Evolutionary conservation across 2,888 invertebrate genomes (phyloP).

Genomic region (Laspeyria flexula): DNA sequence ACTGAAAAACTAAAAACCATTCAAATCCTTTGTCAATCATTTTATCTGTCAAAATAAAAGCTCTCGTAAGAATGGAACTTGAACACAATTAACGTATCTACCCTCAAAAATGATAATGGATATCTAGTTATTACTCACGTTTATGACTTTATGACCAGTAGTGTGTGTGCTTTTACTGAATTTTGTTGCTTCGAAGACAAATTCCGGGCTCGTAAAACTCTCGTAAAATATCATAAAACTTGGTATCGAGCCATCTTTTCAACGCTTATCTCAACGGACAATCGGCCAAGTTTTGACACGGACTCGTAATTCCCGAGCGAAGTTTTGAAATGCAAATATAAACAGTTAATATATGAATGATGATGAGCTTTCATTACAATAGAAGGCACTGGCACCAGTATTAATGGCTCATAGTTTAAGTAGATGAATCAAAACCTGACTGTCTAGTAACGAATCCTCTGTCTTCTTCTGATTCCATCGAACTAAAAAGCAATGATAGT

Average conservation of each 20-base stretch:
- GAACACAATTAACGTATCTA: constrained; percentile 1
- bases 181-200: constrained; percentile 41
- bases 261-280: constrained; percentile 21
- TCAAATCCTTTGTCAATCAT: too few relatives aligned
- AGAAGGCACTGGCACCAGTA: too few relatives aligned
- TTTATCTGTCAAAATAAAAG: too few relatives aligned
- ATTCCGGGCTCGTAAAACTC: constrained; percentile 43
- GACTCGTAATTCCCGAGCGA: constrained; percentile 10
- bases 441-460: too few relatives aligned
- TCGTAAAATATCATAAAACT: constrained; percentile 42
- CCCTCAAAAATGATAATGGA: constrained; percentile 16
- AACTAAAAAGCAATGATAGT: too few relatives aligned
- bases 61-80: neutral
- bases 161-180: constrained; percentile 42
- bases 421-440: too few relatives aligned
- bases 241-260: constrained; percentile 30
- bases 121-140: constrained; percentile 9
- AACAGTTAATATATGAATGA: neutral
- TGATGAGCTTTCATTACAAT: too few relatives aligned
- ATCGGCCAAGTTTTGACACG: constrained; percentile 16
- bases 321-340: constrained; percentile 7
- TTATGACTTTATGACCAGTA: constrained; percentile 25
- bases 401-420: too few relatives aligned
- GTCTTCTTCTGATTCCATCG: too few relatives aligned
- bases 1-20: too few relatives aligned